phyloP scores from a whole-genome alignment of 2,113 vertebrate species.

The Malaclemys terrapin region DNA sequence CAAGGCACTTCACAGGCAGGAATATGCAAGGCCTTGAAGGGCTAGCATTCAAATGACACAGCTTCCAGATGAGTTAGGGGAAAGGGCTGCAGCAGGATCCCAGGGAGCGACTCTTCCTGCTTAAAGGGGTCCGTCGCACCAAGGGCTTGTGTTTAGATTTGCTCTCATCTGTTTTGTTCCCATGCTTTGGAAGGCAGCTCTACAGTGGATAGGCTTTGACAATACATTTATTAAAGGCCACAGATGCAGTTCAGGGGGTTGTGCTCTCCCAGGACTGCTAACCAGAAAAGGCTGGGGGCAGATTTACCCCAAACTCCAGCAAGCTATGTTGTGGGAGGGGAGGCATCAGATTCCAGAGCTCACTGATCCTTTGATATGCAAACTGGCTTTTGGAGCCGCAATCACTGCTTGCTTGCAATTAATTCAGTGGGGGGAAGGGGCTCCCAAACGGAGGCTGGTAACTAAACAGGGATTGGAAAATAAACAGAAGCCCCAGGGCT shows the following conservation, averaged over 20 bases:
- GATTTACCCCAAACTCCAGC: neutral
- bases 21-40: neutral
- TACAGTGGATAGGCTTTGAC: neutral
- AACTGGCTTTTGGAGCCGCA: slow-evolving; percentile 41
- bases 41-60: neutral
- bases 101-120: neutral
- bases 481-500: neutral
- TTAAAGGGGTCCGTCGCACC: neutral
- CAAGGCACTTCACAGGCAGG: neutral
- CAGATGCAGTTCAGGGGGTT: neutral
- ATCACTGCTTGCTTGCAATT: neutral
- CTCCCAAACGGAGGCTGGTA: neutral
- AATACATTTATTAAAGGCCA: neutral
- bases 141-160: neutral
- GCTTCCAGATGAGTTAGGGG: neutral
- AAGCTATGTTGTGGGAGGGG: neutral
- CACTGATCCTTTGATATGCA: slow-evolving; percentile 62
- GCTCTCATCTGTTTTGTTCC: neutral
- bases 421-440: neutral
- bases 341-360: neutral
- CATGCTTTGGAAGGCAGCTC: neutral
- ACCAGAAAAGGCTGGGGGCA: neutral
- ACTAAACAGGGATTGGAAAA: neutral
- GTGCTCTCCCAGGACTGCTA: neutral
- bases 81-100: neutral